Evolutionary conservation across 1,140 invertebrate genomes (phyloP).

Genomic region (Drosophila navojoa): DNA sequence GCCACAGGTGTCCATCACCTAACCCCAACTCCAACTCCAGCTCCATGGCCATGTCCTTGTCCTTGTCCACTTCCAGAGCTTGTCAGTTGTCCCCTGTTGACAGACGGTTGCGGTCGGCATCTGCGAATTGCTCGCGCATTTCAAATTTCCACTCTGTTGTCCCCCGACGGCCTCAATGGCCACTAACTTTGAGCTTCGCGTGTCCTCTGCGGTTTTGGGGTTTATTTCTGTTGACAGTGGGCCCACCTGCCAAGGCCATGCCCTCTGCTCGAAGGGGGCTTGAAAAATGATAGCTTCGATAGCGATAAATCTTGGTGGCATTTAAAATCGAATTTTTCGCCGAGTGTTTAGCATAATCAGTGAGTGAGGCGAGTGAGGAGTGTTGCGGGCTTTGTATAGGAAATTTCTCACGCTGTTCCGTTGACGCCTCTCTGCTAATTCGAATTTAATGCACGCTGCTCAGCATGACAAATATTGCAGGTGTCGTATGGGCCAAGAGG

Average conservation of each 20-base stretch:
- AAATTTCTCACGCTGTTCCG: constrained; percentile 14
- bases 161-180: constrained; percentile 27
- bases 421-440: constrained; percentile 37
- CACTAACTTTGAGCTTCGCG: constrained; percentile 34
- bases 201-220: constrained; percentile 46
- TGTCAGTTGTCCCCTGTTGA: constrained; percentile 41
- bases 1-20: constrained; percentile 49
- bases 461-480: constrained; percentile 43
- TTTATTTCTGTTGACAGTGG: constrained; percentile 33
- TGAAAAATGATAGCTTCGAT: constrained; percentile 50
- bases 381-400: too few species aligned
- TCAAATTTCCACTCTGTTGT: constrained; percentile 37
- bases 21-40: constrained; percentile 1
- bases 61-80: constrained; percentile 13
- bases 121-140: constrained; percentile 28
- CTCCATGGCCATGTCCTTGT: constrained; percentile 1
- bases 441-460: constrained; percentile 49
- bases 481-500: constrained; percentile 1
- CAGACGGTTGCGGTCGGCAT: constrained; percentile 40
- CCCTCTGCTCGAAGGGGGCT: not conserved
- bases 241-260: constrained; percentile 4
- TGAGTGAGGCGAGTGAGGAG: not conserved
- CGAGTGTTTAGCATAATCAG: constrained; percentile 41
- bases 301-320: constrained; percentile 49
- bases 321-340: constrained; percentile 48